Evolutionary conservation across 2,113 vertebrate species (phyloP), one percentile per base, ranked within the genome.

Genomic region (Rhinoderma darwinii): DNA sequence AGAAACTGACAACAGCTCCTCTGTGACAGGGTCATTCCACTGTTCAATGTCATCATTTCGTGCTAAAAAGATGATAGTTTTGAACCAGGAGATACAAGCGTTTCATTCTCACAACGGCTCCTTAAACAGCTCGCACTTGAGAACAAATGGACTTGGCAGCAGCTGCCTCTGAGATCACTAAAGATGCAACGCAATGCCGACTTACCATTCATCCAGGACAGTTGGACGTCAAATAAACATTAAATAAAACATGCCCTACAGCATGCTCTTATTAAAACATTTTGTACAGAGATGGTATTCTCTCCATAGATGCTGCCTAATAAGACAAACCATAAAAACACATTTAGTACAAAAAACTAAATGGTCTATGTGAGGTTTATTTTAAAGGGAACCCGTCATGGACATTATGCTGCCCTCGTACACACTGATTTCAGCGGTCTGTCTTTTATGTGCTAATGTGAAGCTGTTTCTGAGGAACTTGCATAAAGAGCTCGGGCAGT

Each of bases 21-120:
- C 93, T 0, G 51, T 92, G 83, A 96, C 92, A 0, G 90, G 90
- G 63, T 96, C 96, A 68, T 94, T 95, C 75, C 86, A 1, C 5
- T 92, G 92, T 82, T 92, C 93, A 0, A 87, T 89, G 30, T 93
- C 92, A 6, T 93, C 93, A 0, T 78, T 94, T 56, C 93, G 90
- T 0, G 90, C 92, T 90, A 90, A 82, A 47, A 88, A 35, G 75
- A 82, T 89, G 41, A 89, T 90, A 0, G 87, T 86, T 5, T 54
- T 74, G 12, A 78, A 73, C 32, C 83, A 89, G 80, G 88, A 63
- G 0, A 84, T 83, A 83, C 91, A 85, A 51, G 61, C 7, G 15
- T 63, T 74, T 41, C 86, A 81, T 9, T 0, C 35, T 0, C 43
- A 84, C 0, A 88, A 74, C 8, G 27, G 30, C 30, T 80, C 35